Evolutionary conservation across 2,113 vertebrate species (phyloP), one percentile per base, ranked within the genome.

Genomic region (Bujurquina vittata): DNA sequence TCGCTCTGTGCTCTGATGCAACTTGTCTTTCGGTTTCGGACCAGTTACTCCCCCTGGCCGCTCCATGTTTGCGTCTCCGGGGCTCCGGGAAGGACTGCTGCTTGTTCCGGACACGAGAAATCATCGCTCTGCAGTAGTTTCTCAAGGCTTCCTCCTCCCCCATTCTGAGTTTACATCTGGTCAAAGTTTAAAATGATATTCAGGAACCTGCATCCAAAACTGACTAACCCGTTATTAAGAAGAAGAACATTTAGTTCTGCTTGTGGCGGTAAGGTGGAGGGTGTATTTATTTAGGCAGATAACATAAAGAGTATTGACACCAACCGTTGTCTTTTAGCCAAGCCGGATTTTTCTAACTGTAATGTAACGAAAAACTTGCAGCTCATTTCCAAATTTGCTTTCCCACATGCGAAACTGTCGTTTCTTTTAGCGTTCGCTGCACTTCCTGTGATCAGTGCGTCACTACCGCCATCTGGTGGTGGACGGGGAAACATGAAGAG

Each of bases 101-200:
- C 23, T 83, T 67, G 20, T 35, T 75, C 0, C 3, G 52, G 63
- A 96, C 83, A 11, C 80, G 5, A 0, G 23, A 29, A 31, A 94
- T 90, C 86, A 79, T 94, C 12, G n/a, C 4, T 10, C n/a, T 23
- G 88, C 93, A 95, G 58, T 92, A 93, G 2, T 26, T 43, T 5
- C 14, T 52, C 5, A 91, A 63, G 10, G 92, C 89, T 5, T 62
- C 83, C n/a, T 78, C 29, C 3, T 89, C 92, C 37, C 35, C 69
- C 84, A 87, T 88, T 29, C 57, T 55, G 23, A 8, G 55, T n/a
- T 49, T 14, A 4, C 6, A 20, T 11, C 3, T 59, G 4, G 7
- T 76, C 40, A 75, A 57, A 56, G n/a, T 35, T 56, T 37, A 23
- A 75, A 56, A 14, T 57, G n/a, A 35, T 31, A 37, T 10, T 56